Conservation (phyloP, 2,797 vertebrate genomes). For the Triplophysa bombifrons region DNA sequence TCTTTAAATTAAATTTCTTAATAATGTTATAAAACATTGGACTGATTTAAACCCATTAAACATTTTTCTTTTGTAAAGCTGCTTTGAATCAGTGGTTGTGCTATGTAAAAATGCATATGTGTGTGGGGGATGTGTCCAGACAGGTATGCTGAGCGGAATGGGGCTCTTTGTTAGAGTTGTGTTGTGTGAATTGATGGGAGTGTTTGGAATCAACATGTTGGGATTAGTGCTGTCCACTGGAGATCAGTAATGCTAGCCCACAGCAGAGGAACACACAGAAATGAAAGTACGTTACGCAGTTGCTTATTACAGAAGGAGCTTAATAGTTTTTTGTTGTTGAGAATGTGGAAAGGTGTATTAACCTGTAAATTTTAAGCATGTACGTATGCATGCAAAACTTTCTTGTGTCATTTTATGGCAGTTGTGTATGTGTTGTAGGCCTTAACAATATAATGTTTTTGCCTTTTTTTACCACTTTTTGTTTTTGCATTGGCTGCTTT, state of each 20-base stretch:
- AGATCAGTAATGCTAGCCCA: not conserved
- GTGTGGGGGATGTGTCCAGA: conserved; percentile 42
- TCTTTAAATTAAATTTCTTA: not conserved
- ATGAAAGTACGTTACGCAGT: too few species aligned
- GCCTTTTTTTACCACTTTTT: not conserved
- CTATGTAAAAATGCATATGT: conserved; percentile 12
- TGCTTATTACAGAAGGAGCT: too few species aligned
- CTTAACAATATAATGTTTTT: too few species aligned
- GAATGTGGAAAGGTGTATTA: too few species aligned
- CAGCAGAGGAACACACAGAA: too few species aligned
- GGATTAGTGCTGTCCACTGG: not conserved
- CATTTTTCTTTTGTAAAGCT: conserved; percentile 45
- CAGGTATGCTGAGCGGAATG: conserved; percentile 40
- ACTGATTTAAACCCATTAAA: not conserved
- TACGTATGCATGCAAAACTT: not conserved
- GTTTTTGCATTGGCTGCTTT: not conserved
- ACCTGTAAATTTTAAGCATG: too few species aligned
- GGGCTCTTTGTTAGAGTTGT: conserved; percentile 27
- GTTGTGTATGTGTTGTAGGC: too few species aligned
- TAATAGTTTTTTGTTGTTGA: too few species aligned
- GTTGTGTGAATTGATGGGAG: conserved; percentile 25
- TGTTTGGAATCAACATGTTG: conserved; percentile 19
- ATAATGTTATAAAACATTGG: not conserved
- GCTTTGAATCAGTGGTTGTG: not conserved
- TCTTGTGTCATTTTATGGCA: not conserved